Conservation (phyloP, 2,113 vertebrate genomes). For the Oncorhynchus mykiss region DNA sequence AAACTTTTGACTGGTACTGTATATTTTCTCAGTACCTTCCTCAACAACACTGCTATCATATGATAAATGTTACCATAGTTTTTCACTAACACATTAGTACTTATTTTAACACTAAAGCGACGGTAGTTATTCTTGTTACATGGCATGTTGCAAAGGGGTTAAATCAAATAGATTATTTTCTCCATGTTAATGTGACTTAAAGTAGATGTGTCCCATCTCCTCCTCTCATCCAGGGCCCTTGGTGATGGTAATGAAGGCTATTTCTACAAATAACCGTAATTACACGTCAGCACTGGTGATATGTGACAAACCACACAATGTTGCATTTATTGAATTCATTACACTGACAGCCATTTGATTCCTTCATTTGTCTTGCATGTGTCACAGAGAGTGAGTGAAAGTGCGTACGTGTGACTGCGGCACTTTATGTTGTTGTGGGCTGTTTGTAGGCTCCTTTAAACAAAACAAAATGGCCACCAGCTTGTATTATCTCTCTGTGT, state of each 20-base stretch:
- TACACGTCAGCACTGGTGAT: conserved; percentile 68
- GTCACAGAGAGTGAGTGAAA: conserved; percentile 44
- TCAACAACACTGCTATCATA: no score
- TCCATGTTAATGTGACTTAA: background rate
- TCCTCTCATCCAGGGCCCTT: conserved; percentile 40
- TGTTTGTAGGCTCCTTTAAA: background rate
- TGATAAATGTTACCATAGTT: no score
- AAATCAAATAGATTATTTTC: background rate
- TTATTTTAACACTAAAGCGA: no score
- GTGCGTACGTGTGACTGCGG: conserved; percentile 46
- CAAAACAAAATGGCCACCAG: background rate
- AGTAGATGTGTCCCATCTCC: background rate
- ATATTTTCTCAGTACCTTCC: no score
- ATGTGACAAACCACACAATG: conserved; percentile 71
- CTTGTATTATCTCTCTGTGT: conserved; percentile 30
- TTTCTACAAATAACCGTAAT: conserved; percentile 71
- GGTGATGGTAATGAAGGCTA: conserved; percentile 64
- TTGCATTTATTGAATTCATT: conserved; percentile 70
- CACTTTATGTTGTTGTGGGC: conserved; percentile 16
- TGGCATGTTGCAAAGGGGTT: no score
- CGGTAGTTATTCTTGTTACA: no score
- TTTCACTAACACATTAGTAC: no score
- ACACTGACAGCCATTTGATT: conserved; percentile 63
- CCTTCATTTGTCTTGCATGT: conserved; percentile 58
- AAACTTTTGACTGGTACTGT: no score